Evolutionary conservation across 64 coral and sea anemone genomes (phyloP).

Genomic region (Porites lutea): DNA sequence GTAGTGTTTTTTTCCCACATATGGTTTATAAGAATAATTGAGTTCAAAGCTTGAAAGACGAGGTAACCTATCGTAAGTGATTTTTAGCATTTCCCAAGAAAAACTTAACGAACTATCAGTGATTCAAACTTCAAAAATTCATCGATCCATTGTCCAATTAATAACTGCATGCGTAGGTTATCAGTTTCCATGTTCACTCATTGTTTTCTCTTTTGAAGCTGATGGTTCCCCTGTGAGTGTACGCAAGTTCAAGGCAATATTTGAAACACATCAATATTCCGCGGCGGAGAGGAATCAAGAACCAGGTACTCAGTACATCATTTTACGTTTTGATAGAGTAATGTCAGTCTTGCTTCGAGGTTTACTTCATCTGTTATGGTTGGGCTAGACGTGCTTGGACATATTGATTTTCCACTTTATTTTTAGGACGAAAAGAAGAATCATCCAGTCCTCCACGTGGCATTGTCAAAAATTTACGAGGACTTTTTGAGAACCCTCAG

Average conservation of each 20-base stretch:
- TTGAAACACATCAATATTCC: slow-evolving; percentile 19
- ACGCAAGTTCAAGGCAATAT: slow-evolving; percentile 34
- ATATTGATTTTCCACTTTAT: background rate
- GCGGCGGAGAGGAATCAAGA: background rate
- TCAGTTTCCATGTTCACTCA: background rate
- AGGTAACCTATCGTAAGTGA: too few species aligned
- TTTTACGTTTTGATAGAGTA: background rate
- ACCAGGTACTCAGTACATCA: background rate
- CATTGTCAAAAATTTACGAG: slow-evolving; percentile 43
- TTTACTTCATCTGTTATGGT: too few species aligned
- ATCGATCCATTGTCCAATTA: background rate
- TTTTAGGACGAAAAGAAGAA: slow-evolving; percentile 22
- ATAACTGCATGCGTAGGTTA: background rate
- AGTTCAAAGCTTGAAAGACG: too few species aligned
- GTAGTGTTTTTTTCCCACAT: too few species aligned
- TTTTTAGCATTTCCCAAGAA: too few species aligned
- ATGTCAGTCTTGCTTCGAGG: background rate
- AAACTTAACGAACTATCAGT: too few species aligned
- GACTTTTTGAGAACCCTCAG: slow-evolving; percentile 29
- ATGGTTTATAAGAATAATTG: too few species aligned
- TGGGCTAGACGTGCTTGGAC: background rate
- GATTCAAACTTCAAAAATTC: too few species aligned
- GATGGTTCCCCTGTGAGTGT: slow-evolving; percentile 48
- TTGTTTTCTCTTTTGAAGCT: background rate
- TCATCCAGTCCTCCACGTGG: slow-evolving; percentile 16